Conservation (phyloP, 2,113 vertebrate species). For the Paracanthobrama guichenoti region DNA sequence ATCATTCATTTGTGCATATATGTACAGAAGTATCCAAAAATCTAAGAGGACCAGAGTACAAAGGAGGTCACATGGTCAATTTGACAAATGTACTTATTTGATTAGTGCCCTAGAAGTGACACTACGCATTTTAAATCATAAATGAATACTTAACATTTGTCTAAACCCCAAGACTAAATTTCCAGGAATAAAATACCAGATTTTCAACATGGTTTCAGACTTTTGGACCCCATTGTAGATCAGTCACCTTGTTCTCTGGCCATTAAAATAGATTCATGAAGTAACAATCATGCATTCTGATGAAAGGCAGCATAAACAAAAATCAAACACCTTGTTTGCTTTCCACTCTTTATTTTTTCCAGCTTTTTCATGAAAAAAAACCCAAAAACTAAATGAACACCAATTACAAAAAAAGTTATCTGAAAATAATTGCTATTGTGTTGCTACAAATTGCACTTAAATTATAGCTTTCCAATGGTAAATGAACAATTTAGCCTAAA, state of each 20-base stretch:
- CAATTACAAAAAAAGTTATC: conserved; percentile 22
- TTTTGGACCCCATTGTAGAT: not conserved
- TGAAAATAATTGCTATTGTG: conserved; percentile 52
- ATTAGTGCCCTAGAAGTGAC: not conserved
- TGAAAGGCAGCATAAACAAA: not conserved
- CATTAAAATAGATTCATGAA: not conserved
- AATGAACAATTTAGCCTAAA: conserved; percentile 48
- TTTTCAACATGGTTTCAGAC: not conserved
- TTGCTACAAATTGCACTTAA: conserved; percentile 55
- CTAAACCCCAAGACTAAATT: too few relatives aligned
- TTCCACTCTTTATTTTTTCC: conserved; percentile 38
- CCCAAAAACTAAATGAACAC: not conserved
- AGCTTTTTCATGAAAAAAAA: conserved; percentile 39
- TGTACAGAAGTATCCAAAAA: too few relatives aligned
- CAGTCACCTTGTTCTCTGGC: not conserved
- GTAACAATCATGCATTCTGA: not conserved
- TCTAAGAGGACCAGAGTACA: not conserved
- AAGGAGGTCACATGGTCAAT: not conserved
- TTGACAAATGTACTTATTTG: not conserved
- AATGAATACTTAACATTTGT: not conserved
- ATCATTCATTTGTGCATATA: too few relatives aligned
- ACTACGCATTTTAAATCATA: not conserved
- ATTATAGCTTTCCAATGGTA: conserved; percentile 45
- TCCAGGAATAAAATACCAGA: not conserved
- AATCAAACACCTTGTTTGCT: not conserved